Evolutionary conservation across 2,888 invertebrate genomes (phyloP).

Genomic region (Eucera pruinosa): DNA sequence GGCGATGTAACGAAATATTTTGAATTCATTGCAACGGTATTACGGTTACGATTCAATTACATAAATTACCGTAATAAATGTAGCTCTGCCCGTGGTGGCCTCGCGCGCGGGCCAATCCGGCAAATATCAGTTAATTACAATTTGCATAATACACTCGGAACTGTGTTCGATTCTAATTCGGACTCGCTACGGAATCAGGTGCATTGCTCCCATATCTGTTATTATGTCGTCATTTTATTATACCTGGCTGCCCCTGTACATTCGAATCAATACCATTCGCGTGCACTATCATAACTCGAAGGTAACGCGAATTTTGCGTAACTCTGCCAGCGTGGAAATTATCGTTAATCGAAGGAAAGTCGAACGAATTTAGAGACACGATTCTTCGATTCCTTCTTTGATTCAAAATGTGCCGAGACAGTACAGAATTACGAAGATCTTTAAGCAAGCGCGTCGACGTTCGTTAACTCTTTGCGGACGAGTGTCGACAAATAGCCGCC

Average conservation of each 20-base stretch:
- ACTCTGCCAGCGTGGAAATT: too few species aligned
- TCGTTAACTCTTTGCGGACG: too few species aligned
- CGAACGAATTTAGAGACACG: too few species aligned
- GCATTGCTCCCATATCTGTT: conserved; percentile 29
- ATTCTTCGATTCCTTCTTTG: too few species aligned
- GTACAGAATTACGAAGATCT: too few species aligned
- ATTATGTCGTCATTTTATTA: conserved; percentile 28
- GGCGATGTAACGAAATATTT: conserved; percentile 17
- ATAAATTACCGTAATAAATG: conserved; percentile 43
- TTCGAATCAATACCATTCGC: conserved; percentile 30
- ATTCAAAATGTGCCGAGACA: too few species aligned
- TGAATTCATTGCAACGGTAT: conserved; percentile 18
- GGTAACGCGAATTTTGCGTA: too few species aligned
- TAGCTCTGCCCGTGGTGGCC: neutral
- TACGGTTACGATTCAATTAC: conserved; percentile 38
- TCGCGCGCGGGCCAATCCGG: neutral
- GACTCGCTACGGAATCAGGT: conserved; percentile 7
- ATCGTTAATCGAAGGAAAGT: too few species aligned
- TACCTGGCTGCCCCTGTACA: too few species aligned
- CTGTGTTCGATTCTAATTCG: conserved; percentile 44
- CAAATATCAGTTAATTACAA: conserved; percentile 54
- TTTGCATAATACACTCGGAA: conserved; percentile 52
- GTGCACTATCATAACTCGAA: too few species aligned
- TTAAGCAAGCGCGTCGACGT: too few species aligned
- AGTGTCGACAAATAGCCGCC: too few species aligned